These are phyloP conservation scores for Tenthredo livida DNA, from an alignment of 2,888 invertebrate species.

Conservation along the genomic window DNA sequence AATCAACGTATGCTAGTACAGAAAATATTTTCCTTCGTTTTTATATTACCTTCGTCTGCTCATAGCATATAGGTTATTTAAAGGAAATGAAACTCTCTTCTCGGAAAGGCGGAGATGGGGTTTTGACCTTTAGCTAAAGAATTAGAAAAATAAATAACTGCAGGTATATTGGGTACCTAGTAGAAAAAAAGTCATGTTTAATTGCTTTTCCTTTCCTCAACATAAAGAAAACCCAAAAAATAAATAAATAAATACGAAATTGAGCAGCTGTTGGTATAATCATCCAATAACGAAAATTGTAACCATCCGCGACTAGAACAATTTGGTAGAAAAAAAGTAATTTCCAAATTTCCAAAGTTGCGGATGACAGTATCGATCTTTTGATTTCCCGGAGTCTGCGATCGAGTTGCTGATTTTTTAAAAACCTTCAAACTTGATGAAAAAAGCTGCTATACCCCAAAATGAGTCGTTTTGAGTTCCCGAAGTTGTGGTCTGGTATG, in stretches of 20 bases:
- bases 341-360: no score
- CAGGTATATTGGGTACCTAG: neutral
- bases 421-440: no score
- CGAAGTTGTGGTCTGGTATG: no score
- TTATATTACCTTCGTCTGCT: neutral
- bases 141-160: neutral
- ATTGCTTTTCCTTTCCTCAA: neutral
- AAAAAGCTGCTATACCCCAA: no score
- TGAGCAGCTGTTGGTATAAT: no score
- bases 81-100: neutral
- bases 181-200: neutral
- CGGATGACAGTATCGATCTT: no score
- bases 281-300: no score
- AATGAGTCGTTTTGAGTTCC: no score
- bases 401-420: no score
- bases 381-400: no score
- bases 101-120: neutral
- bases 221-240: neutral
- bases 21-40: conserved; percentile 3
- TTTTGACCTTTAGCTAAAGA: neutral
- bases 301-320: no score
- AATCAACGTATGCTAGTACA: conserved; percentile 27
- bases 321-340: no score
- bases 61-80: neutral
- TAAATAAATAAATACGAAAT: neutral